Evolutionary conservation across 2,113 vertebrate species (phyloP).

Genomic region (Corythoichthys haematopterus): DNA sequence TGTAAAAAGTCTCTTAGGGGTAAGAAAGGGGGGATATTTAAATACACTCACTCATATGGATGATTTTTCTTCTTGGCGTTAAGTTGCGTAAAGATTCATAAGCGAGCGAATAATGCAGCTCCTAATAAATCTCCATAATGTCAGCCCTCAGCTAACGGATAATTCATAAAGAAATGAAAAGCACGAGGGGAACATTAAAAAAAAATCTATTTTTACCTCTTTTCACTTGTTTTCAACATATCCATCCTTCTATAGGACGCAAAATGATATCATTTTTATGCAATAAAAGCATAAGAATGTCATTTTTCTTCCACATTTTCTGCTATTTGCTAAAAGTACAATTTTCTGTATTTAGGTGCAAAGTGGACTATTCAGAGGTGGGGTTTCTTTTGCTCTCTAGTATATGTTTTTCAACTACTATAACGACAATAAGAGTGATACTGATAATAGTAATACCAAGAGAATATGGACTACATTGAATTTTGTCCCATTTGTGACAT

Average conservation of each 20-base stretch:
- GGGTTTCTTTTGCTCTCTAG: background rate
- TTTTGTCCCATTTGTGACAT: background rate
- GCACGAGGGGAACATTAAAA: background rate
- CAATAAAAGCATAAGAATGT: background rate
- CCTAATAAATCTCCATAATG: conserved; percentile 40
- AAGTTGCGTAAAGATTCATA: conserved; percentile 24
- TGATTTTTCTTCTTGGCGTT: conserved; percentile 18
- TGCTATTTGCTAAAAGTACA: background rate
- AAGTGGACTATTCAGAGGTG: background rate
- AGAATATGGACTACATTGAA: background rate
- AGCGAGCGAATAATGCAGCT: conserved; percentile 26
- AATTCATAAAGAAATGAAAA: background rate
- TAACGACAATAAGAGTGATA: background rate
- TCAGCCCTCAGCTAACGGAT: background rate
- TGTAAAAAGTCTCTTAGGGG: conserved; percentile 5
- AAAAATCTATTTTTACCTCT: background rate
- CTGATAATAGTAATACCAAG: background rate
- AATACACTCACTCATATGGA: conserved; percentile 35
- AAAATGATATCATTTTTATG: background rate
- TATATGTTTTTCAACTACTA: background rate
- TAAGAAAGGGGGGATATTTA: conserved; percentile 29
- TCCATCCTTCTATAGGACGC: background rate
- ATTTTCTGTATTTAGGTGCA: background rate
- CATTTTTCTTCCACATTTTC: background rate
- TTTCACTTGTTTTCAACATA: background rate